phyloP scores from a whole-genome alignment of 2,113 vertebrate species.

The Cephalopterus ornatus region DNA sequence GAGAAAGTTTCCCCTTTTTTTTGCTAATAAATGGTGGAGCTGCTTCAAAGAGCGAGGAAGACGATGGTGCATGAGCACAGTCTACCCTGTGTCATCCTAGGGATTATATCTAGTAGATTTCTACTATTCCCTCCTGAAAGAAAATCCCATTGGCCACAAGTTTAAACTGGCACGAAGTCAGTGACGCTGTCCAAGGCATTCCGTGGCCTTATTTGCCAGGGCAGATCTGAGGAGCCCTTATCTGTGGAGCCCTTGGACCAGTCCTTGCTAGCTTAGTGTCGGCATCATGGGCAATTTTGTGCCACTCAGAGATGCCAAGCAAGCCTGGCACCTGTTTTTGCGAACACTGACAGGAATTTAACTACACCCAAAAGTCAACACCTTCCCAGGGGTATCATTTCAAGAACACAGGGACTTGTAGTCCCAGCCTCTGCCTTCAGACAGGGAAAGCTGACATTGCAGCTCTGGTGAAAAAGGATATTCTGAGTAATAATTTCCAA shows the following conservation, averaged over 20 bases:
- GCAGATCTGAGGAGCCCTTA: not conserved
- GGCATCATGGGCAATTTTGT: not conserved
- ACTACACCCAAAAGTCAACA: fast-evolving
- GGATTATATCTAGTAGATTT: not conserved
- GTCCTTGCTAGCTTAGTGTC: fast-evolving
- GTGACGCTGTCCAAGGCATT: fast-evolving
- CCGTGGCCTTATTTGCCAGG: not conserved
- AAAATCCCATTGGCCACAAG: not conserved
- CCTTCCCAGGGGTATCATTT: not conserved
- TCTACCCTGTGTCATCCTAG: not conserved
- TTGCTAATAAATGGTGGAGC: not conserved
- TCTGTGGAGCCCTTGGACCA: not conserved
- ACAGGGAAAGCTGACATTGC: fast-evolving
- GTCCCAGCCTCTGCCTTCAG: not conserved
- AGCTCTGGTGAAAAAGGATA: not conserved
- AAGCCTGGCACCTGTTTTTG: not conserved
- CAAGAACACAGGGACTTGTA: not conserved
- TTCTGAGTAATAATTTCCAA: slow-evolving; percentile 4
- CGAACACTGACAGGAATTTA: fast-evolving
- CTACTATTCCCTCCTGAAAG: not conserved
- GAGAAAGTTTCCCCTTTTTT: not conserved
- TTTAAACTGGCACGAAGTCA: not conserved
- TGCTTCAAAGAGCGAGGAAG: not conserved
- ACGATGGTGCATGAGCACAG: fast-evolving
- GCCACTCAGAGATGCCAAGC: not conserved